Conservation (phyloP, 2,888 invertebrate species). For the Drosophila atroscutellata region DNA sequence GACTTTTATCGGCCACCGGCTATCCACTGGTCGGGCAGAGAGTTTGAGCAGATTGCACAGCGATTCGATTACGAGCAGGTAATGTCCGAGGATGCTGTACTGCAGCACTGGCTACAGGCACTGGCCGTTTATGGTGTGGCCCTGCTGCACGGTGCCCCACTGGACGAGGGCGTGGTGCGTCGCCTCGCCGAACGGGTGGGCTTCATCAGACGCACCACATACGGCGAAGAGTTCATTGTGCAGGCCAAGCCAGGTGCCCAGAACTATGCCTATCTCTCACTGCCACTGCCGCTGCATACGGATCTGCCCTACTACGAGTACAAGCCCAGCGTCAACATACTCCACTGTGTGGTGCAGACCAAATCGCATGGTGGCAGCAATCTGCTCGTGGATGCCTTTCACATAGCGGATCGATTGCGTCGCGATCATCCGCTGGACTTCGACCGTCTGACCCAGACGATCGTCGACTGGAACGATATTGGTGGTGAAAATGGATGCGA, state of each 20-base stretch:
- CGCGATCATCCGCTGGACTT: conserved; percentile 87
- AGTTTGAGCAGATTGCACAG: conserved; percentile 86
- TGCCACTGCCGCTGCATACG: conserved; percentile 89
- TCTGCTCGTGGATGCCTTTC: conserved; percentile 89
- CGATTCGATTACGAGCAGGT: conserved; percentile 87
- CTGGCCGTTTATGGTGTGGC: conserved; percentile 89
- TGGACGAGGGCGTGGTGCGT: conserved; percentile 86
- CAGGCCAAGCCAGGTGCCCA: conserved; percentile 89
- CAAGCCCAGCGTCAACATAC: conserved; percentile 89
- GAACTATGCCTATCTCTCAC: conserved; percentile 90
- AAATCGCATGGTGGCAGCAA: conserved; percentile 88
- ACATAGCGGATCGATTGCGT: conserved; percentile 87
- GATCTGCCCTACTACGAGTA: conserved; percentile 92
- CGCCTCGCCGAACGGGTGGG: conserved; percentile 88
- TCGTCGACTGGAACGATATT: conserved; percentile 91
- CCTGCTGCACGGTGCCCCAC: conserved; percentile 87
- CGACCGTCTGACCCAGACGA: conserved; percentile 86
- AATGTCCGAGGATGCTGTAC: conserved; percentile 84
- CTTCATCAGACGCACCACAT: conserved; percentile 90
- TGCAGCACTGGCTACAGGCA: conserved; percentile 87
- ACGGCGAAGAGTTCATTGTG: conserved; percentile 89
- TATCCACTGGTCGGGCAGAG: conserved; percentile 86
- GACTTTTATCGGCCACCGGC: conserved; percentile 86
- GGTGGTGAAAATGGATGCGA: conserved; percentile 88
- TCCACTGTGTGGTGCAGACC: conserved; percentile 90